Evolutionary conservation across 2,888 invertebrate genomes (phyloP).

Genomic region (Thysanoteuthis rhombus): DNA sequence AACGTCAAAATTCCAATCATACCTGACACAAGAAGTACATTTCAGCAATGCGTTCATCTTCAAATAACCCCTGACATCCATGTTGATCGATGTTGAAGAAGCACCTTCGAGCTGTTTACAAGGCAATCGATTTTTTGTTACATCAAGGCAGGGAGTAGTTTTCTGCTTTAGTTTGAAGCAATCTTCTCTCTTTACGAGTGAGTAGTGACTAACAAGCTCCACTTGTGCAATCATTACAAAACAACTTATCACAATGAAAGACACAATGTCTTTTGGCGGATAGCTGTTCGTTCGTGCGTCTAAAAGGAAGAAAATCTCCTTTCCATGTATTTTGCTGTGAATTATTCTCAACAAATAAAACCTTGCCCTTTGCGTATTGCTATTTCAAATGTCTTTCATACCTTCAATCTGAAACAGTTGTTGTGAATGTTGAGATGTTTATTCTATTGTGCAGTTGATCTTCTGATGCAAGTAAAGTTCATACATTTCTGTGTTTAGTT

Average conservation of each 20-base stretch:
- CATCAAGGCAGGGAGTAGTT: not conserved
- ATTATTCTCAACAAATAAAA: not conserved
- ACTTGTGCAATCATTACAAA: not conserved
- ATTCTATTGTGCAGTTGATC: no score
- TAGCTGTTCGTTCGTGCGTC: not conserved
- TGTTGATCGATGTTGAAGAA: not conserved
- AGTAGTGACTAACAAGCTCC: no score
- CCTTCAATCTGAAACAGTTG: no score
- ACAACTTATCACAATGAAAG: not conserved
- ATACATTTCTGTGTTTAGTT: no score
- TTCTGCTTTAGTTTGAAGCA: not conserved
- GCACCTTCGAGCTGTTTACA: not conserved
- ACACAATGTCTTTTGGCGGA: not conserved
- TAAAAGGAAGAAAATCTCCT: not conserved
- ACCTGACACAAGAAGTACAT: not conserved
- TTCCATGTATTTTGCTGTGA: not conserved
- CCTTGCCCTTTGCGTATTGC: no score
- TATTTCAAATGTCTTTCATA: no score
- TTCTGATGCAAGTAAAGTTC: no score
- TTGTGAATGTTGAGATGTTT: no score
- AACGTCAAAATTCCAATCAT: not conserved
- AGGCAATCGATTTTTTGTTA: not conserved
- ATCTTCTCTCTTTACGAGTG: not conserved
- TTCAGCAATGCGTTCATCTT: not conserved
- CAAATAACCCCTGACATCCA: not conserved